Conservation (phyloP, 2,113 vertebrate genomes). For the Trogon melanurus region DNA sequence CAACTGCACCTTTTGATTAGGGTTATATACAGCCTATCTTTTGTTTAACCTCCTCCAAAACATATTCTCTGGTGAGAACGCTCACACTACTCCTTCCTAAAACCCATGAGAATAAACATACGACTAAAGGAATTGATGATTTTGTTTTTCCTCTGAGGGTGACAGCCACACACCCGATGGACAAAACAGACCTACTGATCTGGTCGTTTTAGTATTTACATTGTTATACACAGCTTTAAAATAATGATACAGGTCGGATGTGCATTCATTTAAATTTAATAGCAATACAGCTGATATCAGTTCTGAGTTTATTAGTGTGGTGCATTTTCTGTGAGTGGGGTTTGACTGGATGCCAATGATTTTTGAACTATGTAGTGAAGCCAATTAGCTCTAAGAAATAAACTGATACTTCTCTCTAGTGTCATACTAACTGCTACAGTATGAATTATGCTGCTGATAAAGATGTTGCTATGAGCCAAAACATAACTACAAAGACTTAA, state of each 20-base stretch:
- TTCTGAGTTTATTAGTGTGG: not conserved
- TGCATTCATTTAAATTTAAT: conserved; percentile 31
- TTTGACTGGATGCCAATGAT: conserved; percentile 47
- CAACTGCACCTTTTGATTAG: not conserved
- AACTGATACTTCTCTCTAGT: conserved; percentile 55
- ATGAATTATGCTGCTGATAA: conserved; percentile 64
- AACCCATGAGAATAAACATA: not conserved
- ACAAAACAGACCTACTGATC: not conserved
- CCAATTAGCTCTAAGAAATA: conserved; percentile 71
- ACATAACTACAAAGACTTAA: conserved; percentile 63
- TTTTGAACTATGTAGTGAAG: conserved; percentile 51
- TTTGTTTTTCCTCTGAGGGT: not conserved
- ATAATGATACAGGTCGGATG: not conserved
- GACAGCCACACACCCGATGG: not conserved
- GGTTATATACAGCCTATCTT: not conserved
- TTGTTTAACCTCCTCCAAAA: not conserved
- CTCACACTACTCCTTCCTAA: not conserved
- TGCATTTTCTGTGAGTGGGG: conserved; percentile 22
- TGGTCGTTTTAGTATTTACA: not conserved
- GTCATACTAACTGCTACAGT: conserved; percentile 46
- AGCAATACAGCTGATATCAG: conserved; percentile 28
- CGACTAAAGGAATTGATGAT: not conserved
- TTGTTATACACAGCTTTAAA: not conserved
- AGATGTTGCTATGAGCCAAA: conserved; percentile 60
- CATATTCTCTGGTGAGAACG: not conserved